Conservation (phyloP, 2,113 vertebrate species). For the human (Homo sapiens) region GRCh38 chr2:66965001-66965500, state of each 20-base stretch:
- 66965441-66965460: not conserved
- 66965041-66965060: slow-evolving; percentile 55
- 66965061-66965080: slow-evolving; percentile 45
- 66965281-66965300: not conserved
- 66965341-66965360: not conserved
- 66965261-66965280: not conserved
- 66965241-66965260: not conserved
- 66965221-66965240: not conserved
- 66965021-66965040: not conserved
- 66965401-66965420: not conserved
- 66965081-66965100: slow-evolving; percentile 63
- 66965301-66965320: not conserved
- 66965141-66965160: slow-evolving; percentile 77
- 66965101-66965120: slow-evolving; percentile 71
- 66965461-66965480: slow-evolving; percentile 33
- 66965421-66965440: not conserved
- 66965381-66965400: not conserved
- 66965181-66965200: not conserved
- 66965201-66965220: slow-evolving; percentile 3
- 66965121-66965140: slow-evolving; percentile 69
- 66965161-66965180: slow-evolving; percentile 69
- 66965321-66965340: not conserved
- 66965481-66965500: slow-evolving; percentile 48
- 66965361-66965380: not conserved
- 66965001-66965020: slow-evolving; percentile 47